A percentile compares a stretch with the other conserved stretches of the same genome.
These are phyloP conservation scores for Cheiracanthium punctorium DNA, from an alignment of 2,888 invertebrate species.

Conservation along the genomic window DNA sequence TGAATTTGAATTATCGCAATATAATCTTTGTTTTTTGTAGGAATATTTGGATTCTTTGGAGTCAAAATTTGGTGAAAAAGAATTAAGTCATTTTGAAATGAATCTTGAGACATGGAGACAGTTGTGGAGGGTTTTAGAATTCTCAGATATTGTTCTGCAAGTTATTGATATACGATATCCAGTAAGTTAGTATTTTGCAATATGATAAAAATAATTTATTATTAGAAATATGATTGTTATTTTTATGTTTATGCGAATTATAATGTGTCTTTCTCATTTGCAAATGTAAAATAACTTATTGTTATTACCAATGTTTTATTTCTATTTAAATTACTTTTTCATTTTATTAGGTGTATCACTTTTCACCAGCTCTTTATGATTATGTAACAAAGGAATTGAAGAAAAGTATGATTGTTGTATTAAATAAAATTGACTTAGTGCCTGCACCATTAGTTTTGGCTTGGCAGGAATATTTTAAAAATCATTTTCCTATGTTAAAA, in stretches of 20 bases:
- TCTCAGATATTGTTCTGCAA: slow-evolving; percentile 91
- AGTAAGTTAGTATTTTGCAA: slow-evolving; percentile 80
- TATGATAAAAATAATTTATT: too few relatives aligned
- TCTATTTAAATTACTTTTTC: neutral
- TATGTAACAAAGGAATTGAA: slow-evolving; percentile 84
- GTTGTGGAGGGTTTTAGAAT: slow-evolving; percentile 94
- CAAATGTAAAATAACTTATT: too few relatives aligned
- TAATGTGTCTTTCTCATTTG: too few relatives aligned
- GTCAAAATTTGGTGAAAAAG: slow-evolving; percentile 80
- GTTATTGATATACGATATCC: slow-evolving; percentile 92
- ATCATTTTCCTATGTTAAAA: slow-evolving; percentile 83
- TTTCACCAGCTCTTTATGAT: slow-evolving; percentile 91
- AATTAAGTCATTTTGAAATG: slow-evolving; percentile 91
- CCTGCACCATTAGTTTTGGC: slow-evolving; percentile 87
- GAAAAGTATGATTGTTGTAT: slow-evolving; percentile 90
- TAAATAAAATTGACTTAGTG: slow-evolving; percentile 95
- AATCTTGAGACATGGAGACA: slow-evolving; percentile 98
- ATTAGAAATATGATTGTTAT: too few relatives aligned
- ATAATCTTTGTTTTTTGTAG: slow-evolving; percentile 79
- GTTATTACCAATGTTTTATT: too few relatives aligned
- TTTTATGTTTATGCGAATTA: too few relatives aligned
- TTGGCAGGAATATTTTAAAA: slow-evolving; percentile 88
- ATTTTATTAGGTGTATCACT: slow-evolving; percentile 80
- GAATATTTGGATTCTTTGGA: slow-evolving; percentile 85
- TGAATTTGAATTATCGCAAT: too few relatives aligned